Evolutionary conservation across 2,113 vertebrate genomes (phyloP), one percentile per base, ranked within the genome.

Genomic region (Hucho hucho): DNA sequence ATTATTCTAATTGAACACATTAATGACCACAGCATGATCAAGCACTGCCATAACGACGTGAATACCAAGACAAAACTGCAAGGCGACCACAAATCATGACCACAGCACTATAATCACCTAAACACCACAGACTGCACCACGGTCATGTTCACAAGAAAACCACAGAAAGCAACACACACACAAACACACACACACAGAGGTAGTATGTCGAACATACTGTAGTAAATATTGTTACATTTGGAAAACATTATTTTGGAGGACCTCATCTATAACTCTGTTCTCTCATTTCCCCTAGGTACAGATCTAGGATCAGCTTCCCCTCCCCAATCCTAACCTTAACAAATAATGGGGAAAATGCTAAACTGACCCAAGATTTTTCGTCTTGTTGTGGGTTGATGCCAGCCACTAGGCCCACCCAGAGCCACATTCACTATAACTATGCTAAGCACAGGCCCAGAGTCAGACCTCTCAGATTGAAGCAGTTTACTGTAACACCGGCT

Each of bases 61-160:
- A 6, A 7, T 32, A 32, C 32, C 32, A 32, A 32, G 32, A 32
- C 32, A 7, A 32, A 32, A 32, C 32, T 32, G 32, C 32, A 32
- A 32, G 32, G 32, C 32, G 32, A 32, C 58, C 37, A 6, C 37
- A 43, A 1, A 32, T 7, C 37, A 43, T 43, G 37, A 53, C 73
- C 32, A 73, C 71, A 64, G n/a, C 37, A 32, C 32, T 32, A 32
- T 32, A 74, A 49, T 76, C 68, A 65, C 0, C 70, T 59, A 80
- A 77, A 84, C 81, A 75, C 84, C 32, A 32, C 79, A 37, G 78
- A 80, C 69, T 49, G 43, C 74, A 81, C 74, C 46, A 56, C 47
- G 4, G 22, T 76, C 72, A 76, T 43, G 56, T 1, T 72, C 66
- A 82, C 72, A 63, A 72, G 6, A 47, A 63, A 70, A 63, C 77